Evolutionary conservation across 2,888 invertebrate genomes (phyloP), one percentile per base, ranked within the genome.

Genomic region (Ornithoptera priamus): DNA sequence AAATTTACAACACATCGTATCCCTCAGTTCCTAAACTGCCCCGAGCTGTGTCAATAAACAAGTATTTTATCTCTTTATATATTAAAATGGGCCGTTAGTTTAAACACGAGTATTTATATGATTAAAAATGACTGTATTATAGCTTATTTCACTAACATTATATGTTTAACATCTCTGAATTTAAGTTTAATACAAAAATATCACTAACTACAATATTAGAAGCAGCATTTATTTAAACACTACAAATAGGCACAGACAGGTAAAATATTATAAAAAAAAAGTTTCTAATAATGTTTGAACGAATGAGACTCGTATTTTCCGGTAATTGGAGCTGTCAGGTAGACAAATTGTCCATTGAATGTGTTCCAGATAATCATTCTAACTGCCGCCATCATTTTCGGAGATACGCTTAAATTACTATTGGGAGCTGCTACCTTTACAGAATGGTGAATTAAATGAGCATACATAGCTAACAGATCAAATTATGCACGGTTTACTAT

Each of bases 281-380:
- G 53, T 8, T 10, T 65, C 65, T 69, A 65, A 69, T 69, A 61
- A 75, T 77, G 75, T 79, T 75, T 74, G 75, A 76, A 77, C 75
- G 76, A 76, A 80, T 78, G 83, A 80, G 81, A 76, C 83, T 74
- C 81, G 83, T 86, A 81, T 85, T 84, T 84, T 82, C 81, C 82
- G 75, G 89, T 91, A 92, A 92, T 90, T 89, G 91, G 84, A 82
- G 83, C 88, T 89, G 91, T 90, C 90, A 81, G 75, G 79, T 76
- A 85, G 85, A 91, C 87, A 89, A 91, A 92, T 91, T 87, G 81
- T 76, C 82, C 82, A 83, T 85, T 85, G 85, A 78, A 80, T 82
- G 83, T 80, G 83, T 82, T 85, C 87, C 85, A 83, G 87, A 86
- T 87, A 88, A 84, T 86, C 87, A 84, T 81, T 83, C 80, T 85